Evolutionary conservation across 1,140 invertebrate genomes (phyloP), one percentile per base, ranked within the genome.

Genomic region (Carcinoscorpius rotundicauda): DNA sequence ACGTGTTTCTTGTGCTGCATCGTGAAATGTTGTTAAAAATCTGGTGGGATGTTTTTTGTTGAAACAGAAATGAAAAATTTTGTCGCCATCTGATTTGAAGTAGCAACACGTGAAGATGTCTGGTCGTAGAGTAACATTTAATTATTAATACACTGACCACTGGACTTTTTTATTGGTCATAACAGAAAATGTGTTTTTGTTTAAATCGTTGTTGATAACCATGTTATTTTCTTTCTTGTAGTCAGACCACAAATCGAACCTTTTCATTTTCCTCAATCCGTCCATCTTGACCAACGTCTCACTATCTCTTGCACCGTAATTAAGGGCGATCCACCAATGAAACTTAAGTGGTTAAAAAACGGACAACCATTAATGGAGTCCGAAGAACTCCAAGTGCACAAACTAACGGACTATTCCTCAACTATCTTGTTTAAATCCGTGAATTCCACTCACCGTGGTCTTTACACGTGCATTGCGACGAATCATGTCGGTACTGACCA

Each of bases 291-390:
- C 75, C 87, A 89, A 82, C 83, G 88, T 75, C 88, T 89, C 61
- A 84, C 87, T 72, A 86, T 89, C 73, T 85, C 89, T 70, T 93
- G 89, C 80, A 87, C 87, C 70, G 87, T 91, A 71, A 87, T 86
- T 76, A 83, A 84, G 71, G 87, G 87, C 70, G 87, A 88, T 78
- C 82, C 84, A 68, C 89, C 90, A 1, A 77, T 89, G 49, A 81
- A 82, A 70, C 84, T 89, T 74, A 81, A 82, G 75, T 89, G 87
- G 87, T 82, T 87, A 62, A 88, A 88, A 81, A 87, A 89, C 75
- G 85, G 82, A 71, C 80, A 82, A 71, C 80, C 82, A 58, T 75
- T 88, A 5, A 48, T 51, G n/a, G 51, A 63, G 10, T 61, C 66
- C 11, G 57, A 58, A 6, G 66, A 67, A 29, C 49, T 71, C 51